Conservation (phyloP, 2,797 vertebrate genomes). For the Silurus aristotelis region DNA sequence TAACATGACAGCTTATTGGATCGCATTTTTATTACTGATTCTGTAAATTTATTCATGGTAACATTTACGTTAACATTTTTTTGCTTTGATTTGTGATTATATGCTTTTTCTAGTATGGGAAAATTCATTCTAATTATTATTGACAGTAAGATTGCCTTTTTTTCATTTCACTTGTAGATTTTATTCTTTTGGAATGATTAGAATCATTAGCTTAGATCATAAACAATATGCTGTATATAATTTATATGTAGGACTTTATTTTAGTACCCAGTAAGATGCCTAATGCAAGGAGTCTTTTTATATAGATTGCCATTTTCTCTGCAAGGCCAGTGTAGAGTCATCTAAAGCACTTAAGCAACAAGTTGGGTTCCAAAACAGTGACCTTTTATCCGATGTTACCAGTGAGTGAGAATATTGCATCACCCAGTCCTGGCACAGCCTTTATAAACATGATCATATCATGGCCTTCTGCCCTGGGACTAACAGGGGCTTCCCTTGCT, state of each 20-base stretch:
- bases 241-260: background rate
- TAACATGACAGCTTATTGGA: background rate
- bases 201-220: too few relatives aligned
- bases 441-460: constrained; percentile 36
- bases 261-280: background rate
- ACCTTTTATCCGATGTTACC: constrained; percentile 35
- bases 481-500: constrained; percentile 51
- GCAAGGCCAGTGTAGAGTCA: background rate
- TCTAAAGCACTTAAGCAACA: constrained; percentile 23
- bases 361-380: constrained; percentile 23
- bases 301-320: constrained; percentile 18
- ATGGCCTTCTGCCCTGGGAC: constrained; percentile 34
- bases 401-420: constrained; percentile 43
- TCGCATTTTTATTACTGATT: background rate
- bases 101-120: background rate
- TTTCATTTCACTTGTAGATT: background rate
- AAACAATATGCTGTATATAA: background rate
- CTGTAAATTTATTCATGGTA: background rate
- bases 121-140: background rate
- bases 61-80: background rate
- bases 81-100: background rate
- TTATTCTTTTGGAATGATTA: background rate
- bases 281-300: constrained; percentile 1
- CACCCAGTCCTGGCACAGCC: constrained; percentile 48
- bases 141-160: background rate